Evolutionary conservation across 2,888 invertebrate species (phyloP).

Genomic region (Synergus itoensis): DNA sequence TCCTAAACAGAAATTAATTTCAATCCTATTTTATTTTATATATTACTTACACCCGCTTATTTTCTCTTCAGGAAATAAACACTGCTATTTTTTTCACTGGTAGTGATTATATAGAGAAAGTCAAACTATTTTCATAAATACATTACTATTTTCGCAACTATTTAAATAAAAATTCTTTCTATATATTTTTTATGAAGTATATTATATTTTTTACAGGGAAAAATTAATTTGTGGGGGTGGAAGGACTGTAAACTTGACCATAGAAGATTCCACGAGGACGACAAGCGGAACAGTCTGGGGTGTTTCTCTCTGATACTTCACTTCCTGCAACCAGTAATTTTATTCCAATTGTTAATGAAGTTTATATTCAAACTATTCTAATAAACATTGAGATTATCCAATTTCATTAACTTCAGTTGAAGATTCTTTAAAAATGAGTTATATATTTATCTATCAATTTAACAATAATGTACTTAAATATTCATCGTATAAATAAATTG

Average conservation of each 20-base stretch:
- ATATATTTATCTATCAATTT: neutral
- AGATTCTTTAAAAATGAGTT: too few relatives aligned
- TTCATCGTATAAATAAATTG: neutral
- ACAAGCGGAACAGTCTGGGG: conserved; percentile 72
- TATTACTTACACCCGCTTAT: too few relatives aligned
- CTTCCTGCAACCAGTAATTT: conserved; percentile 54
- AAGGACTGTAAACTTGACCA: conserved; percentile 71
- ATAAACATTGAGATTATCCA: neutral
- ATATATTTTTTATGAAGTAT: neutral
- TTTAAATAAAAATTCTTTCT: neutral
- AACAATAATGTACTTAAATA: neutral
- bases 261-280: conserved; percentile 72
- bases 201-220: neutral
- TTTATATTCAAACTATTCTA: conserved; percentile 15
- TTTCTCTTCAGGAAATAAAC: neutral
- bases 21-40: too few relatives aligned
- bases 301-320: conserved; percentile 64
- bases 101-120: too few relatives aligned
- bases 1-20: neutral
- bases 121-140: neutral
- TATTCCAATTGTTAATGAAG: conserved; percentile 12
- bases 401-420: too few relatives aligned
- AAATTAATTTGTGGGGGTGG: conserved; percentile 65
- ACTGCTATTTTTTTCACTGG: neutral
- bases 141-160: neutral